phyloP scores from a whole-genome alignment of 2,797 vertebrate species.

The Pseudochaenichthys georgianus region DNA sequence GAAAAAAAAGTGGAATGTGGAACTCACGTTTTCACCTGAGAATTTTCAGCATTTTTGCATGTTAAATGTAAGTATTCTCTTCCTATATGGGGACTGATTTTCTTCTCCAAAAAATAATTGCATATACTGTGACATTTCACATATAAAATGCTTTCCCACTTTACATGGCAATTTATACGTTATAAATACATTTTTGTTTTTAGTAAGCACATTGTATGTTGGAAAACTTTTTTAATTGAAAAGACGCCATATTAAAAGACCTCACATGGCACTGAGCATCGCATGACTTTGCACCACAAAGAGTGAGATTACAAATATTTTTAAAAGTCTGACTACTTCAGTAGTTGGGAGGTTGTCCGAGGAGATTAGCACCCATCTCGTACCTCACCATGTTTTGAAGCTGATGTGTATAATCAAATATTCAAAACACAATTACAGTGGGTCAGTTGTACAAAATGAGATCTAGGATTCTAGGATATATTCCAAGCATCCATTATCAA shows the following conservation, averaged over 20 bases:
- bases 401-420: constrained; percentile 38
- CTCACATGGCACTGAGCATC: background rate
- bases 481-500: constrained; percentile 49
- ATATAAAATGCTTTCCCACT: background rate
- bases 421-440: constrained; percentile 34
- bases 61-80: background rate
- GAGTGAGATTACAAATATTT: background rate
- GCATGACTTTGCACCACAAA: background rate
- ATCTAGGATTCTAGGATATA: constrained; percentile 42
- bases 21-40: too few species aligned
- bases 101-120: too few species aligned
- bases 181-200: too few species aligned
- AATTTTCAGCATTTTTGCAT: background rate
- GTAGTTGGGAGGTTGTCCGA: constrained; percentile 3
- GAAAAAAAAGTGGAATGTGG: too few species aligned
- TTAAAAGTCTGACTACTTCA: too few species aligned
- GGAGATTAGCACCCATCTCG: constrained; percentile 21
- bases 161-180: background rate
- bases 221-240: too few species aligned
- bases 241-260: background rate
- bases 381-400: background rate
- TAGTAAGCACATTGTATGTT: too few species aligned
- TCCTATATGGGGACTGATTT: background rate
- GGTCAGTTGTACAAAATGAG: constrained; percentile 46
- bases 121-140: background rate